Evolutionary conservation across 2,888 invertebrate genomes (phyloP).

Genomic region (Acleris sparsana): DNA sequence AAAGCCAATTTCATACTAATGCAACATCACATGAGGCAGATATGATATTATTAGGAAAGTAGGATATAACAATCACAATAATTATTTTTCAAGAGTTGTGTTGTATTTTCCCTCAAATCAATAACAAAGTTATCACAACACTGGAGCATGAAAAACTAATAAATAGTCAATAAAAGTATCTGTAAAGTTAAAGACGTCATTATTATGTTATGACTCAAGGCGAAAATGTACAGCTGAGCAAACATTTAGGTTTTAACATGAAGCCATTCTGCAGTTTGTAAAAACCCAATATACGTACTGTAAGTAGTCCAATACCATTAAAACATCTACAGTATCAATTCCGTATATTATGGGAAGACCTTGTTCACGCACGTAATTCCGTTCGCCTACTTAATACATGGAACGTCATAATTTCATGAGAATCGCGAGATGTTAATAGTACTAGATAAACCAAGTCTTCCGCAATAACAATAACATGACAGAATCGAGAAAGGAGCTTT

Average conservation of each 20-base stretch:
- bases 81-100: too few relatives aligned
- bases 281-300: too few relatives aligned
- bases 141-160: neutral
- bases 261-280: slow-evolving; percentile 10
- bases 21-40: too few relatives aligned
- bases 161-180: slow-evolving; percentile 9
- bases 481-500: slow-evolving; percentile 52
- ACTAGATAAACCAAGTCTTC: slow-evolving; percentile 20
- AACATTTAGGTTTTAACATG: slow-evolving; percentile 28
- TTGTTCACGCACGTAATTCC: slow-evolving; percentile 36
- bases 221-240: slow-evolving; percentile 28
- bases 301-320: too few relatives aligned
- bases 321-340: neutral
- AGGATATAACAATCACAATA: too few relatives aligned
- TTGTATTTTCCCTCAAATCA: too few relatives aligned
- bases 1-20: too few relatives aligned
- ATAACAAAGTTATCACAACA: neutral
- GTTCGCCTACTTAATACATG: slow-evolving; percentile 58
- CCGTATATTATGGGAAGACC: neutral
- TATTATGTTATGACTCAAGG: slow-evolving; percentile 2
- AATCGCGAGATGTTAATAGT: slow-evolving; percentile 1
- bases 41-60: too few relatives aligned
- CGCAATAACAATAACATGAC: slow-evolving; percentile 25
- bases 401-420: slow-evolving; percentile 44
- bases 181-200: slow-evolving; percentile 10